Base-by-base conservation (phyloP, 2,113 vertebrate genomes). In the Cyanoderma ruficeps region DNA sequence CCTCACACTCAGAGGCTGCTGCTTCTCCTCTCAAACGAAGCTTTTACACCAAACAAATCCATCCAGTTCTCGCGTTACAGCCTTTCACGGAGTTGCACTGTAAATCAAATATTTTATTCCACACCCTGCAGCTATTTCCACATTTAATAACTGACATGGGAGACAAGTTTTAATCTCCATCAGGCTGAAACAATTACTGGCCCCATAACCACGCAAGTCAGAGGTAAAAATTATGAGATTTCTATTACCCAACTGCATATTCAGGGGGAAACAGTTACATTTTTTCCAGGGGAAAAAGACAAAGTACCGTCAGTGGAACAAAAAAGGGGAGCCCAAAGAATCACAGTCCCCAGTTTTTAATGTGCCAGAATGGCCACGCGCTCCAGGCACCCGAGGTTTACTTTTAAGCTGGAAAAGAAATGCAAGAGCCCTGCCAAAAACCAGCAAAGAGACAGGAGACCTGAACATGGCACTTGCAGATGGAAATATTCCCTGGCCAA, bases 101-200 rank as follows among this genome's bases (percentile, higher is more conserved):
- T 91, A 89, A 97, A 96, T 96, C 92, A 93, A 95, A 65, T 76
- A 53, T 93, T 97, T 97, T 91, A 85, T 72, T 96, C 92, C 79
- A 90, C 15, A 88, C 87, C 70, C 87, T 55, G 70, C 81, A 91
- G 78, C 87, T 95, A 97, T 87, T 95, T 90, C 93, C 65, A 93
- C 65, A 71, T 90, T 97, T 96, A 97, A 93, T 83, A 95, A 93
- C 89, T 94, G 91, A 97, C 76, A 90, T 76, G 88, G 87, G 94
- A 97, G 95, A 95, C 61, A 77, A 94, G 85, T 59, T 97, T 96
- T 97, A 96, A 97, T 90, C 94, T 94, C 92, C 77, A 75, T 90
- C 57, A 92, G 60, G 41, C 84, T 92, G 90, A 91, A 96, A 88
- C 86, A 96, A 95, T 95, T 91, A 96, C 92, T 83, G 75, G 83